A percentile compares a stretch with the other conserved stretches of the same genome.
Evolutionary conservation across 2,888 invertebrate genomes (phyloP).

Genomic region (Synanthedon tipuliformis): DNA sequence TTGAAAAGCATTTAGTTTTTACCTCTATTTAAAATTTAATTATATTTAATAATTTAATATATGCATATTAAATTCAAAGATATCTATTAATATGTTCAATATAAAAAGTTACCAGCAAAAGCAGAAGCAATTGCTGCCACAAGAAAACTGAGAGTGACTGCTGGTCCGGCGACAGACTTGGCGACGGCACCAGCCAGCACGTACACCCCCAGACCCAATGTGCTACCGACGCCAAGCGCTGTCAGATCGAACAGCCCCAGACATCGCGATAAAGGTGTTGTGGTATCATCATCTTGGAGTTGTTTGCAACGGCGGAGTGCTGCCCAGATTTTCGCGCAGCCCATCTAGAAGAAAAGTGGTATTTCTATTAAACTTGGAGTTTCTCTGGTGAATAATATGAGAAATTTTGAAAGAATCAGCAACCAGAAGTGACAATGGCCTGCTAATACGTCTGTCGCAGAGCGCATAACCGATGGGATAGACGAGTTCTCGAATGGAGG

Average conservation of each 20-base stretch:
- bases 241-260: constrained; percentile 87
- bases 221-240: constrained; percentile 87
- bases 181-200: constrained; percentile 93
- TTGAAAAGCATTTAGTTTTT: too few species aligned
- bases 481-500: too few species aligned
- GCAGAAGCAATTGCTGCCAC: constrained; percentile 93
- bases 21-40: background rate
- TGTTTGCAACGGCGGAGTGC: constrained; percentile 62
- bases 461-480: too few species aligned
- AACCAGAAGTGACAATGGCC: too few species aligned
- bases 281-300: constrained; percentile 37
- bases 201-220: constrained; percentile 94
- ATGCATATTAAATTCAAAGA: background rate
- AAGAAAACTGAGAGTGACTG: constrained; percentile 89
- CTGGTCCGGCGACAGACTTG: constrained; percentile 88
- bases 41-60: background rate
- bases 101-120: constrained; percentile 78
- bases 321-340: constrained; percentile 32
- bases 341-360: constrained; percentile 34
- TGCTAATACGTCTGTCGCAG: too few species aligned
- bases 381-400: too few species aligned
- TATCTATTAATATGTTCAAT: background rate
- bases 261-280: constrained; percentile 72
- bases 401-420: too few species aligned
- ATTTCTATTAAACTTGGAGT: too few species aligned